A percentile compares a stretch with the other conserved stretches of the same genome.
Conservation (phyloP, 2,797 vertebrate species). For the Smutsia temminckii region DNA sequence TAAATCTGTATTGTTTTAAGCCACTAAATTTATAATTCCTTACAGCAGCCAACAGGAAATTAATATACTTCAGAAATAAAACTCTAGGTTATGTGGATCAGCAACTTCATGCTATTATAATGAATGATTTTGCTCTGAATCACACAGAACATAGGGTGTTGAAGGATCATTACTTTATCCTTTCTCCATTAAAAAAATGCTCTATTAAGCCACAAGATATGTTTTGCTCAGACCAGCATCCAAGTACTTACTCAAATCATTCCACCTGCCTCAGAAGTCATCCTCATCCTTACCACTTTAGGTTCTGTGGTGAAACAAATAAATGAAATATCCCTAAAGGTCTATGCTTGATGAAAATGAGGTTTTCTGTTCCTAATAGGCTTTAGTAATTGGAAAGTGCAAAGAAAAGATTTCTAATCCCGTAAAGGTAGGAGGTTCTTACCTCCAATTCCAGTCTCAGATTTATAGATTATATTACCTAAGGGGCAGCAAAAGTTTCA, state of each 20-base stretch:
- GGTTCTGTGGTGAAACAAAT: neutral
- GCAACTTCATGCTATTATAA: neutral
- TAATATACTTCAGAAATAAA: conserved; percentile 38
- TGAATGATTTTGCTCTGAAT: neutral
- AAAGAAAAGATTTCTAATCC: conserved; percentile 1
- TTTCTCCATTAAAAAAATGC: conserved; percentile 15
- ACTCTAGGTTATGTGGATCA: neutral
- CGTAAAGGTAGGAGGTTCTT: neutral
- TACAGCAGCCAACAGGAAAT: neutral
- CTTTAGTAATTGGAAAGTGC: neutral
- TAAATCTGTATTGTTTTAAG: conserved; percentile 9
- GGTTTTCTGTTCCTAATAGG: neutral
- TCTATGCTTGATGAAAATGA: neutral
- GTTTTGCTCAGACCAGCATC: neutral
- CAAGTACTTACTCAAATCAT: neutral
- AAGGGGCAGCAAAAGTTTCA: neutral
- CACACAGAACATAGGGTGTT: neutral
- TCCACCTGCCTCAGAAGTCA: neutral
- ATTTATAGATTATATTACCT: neutral
- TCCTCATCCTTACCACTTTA: neutral
- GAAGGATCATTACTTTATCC: neutral
- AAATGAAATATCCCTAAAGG: neutral
- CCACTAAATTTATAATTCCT: neutral
- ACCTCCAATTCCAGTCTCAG: neutral
- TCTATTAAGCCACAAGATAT: conserved; percentile 22